A percentile compares a stretch with the other conserved stretches of the same genome.
Conservation (phyloP, 30 jellyfish, hydroid and myxozoan genomes). For the Turritopsis dohrnii region DNA sequence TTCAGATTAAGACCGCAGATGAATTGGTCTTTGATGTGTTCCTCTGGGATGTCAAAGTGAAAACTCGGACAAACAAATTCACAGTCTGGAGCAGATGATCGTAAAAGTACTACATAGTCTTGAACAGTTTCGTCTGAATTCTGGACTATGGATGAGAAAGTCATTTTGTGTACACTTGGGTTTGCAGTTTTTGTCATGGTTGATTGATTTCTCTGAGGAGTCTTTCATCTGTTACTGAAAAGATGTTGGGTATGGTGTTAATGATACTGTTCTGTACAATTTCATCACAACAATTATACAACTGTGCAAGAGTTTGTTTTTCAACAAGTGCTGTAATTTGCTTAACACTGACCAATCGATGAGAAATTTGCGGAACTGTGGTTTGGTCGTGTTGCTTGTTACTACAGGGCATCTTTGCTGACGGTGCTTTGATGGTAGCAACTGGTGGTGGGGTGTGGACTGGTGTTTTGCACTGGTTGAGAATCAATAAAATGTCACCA, state of each 20-base stretch:
- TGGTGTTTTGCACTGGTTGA: not conserved
- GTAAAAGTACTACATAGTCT: not conserved
- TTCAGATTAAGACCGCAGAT: not conserved
- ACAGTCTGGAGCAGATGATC: not conserved
- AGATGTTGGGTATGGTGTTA: constrained; percentile 8
- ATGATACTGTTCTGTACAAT: constrained; percentile 14
- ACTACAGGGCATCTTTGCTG: not conserved
- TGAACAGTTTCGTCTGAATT: not conserved
- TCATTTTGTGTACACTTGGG: not conserved
- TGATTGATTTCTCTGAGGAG: not conserved
- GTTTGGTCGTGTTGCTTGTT: not conserved
- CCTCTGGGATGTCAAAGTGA: not conserved
- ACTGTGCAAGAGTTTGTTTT: not conserved
- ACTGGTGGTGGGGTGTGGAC: not conserved
- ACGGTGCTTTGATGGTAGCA: not conserved
- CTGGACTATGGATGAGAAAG: not conserved
- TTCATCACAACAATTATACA: constrained; percentile 17
- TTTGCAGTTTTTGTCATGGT: not conserved
- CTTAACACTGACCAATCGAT: constrained; percentile 4
- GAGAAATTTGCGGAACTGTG: not conserved
- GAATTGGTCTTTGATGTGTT: not conserved
- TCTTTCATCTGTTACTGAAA: not conserved
- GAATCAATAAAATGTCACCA: not conserved
- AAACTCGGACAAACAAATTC: not conserved
- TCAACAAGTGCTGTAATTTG: not conserved